Evolutionary conservation across 2,113 vertebrate genomes (phyloP).

Genomic region (Microtus montanus): DNA sequence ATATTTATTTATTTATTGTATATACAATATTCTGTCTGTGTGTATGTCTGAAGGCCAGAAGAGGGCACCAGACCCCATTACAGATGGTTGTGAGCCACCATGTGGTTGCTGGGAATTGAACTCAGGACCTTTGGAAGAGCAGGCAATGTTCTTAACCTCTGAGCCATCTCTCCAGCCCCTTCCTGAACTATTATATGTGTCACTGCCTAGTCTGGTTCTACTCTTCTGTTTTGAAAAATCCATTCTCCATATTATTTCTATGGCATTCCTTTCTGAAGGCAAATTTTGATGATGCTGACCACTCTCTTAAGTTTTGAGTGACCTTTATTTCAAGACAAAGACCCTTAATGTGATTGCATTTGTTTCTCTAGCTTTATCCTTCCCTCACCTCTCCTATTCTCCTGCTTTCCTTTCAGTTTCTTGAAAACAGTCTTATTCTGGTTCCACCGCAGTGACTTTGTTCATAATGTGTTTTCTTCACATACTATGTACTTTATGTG

Average conservation of each 20-base stretch:
- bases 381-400: not conserved
- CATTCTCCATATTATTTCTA: not conserved
- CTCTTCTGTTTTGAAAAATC: constrained; percentile 6
- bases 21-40: no score
- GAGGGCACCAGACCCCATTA: no score
- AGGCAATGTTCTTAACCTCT: no score
- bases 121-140: no score
- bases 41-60: no score
- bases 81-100: no score
- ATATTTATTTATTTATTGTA: no score
- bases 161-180: not conserved
- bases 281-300: not conserved
- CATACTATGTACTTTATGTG: not conserved
- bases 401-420: not conserved
- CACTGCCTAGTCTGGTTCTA: not conserved
- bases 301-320: not conserved
- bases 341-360: not conserved
- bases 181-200: not conserved
- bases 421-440: not conserved
- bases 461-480: not conserved
- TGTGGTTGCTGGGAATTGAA: no score
- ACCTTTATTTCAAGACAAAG: constrained; percentile 18
- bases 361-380: not conserved
- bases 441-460: not conserved
- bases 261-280: constrained; percentile 14